Base-by-base conservation (phyloP, 1,140 invertebrate species). In the Trichoplusia ni region DNA sequence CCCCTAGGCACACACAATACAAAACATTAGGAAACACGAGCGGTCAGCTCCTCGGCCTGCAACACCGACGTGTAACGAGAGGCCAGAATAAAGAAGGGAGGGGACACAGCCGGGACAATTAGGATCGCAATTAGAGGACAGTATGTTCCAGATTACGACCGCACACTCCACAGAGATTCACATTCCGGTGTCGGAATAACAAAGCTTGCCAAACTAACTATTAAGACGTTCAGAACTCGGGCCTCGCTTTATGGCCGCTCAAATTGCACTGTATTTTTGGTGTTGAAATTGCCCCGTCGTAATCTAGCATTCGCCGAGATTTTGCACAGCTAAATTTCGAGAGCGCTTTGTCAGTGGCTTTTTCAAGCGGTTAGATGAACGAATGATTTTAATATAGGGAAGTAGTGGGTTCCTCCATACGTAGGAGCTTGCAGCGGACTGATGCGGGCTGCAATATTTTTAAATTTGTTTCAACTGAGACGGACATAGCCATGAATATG, bases 101-200 rank as follows among this genome's bases (percentile, higher is more conserved):
- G 47, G 58, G 66, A 54, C 42, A 38, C n/a, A 68, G 67, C 58
- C 58, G 81, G 79, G 75, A 70, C 86, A 90, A 91, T 91, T 90
- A 91, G 84, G 81, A 81, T 79, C 82, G 84, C 88, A 91, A 91
- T 91, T 90, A 90, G 84, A 81, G 84, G 88, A 84, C 87, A 89
- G 86, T 89, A 80, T 89, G 88, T 89, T 75, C 78, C 77, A 87
- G 86, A 89, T 89, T 90, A 87, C 87, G 71, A 68, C 78, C 84
- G 75, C 79, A 75, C 73, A 63, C 67, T 74, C 77, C 77, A 65
- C 81, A 75, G 71, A 79, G 75, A 79, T 82, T 82, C 81, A 71
- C 82, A 81, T 81, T 74, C 81, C 68, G 64, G 67, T 72, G 67
- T 68, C 56, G 65, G 70, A 80, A 68, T 76, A 83, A 79, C 82